These are phyloP conservation scores for Lutraria rhynchaena DNA, from an alignment of 1,140 invertebrate genomes.

Conservation along the genomic window DNA sequence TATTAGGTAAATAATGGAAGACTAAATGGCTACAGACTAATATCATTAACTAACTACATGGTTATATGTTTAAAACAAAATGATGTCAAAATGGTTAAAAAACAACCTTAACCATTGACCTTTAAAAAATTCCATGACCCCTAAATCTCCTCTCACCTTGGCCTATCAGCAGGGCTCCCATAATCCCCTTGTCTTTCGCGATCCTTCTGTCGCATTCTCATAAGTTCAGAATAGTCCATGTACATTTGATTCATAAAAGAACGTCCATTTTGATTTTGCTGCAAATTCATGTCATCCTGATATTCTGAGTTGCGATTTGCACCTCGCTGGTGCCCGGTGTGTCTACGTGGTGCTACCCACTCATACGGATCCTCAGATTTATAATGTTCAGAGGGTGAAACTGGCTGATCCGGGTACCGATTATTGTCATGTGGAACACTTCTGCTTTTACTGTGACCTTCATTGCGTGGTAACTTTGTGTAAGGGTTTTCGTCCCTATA, in stretches of 20 bases:
- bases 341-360: conserved; percentile 66
- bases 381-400: conserved; percentile 25
- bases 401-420: conserved; percentile 8
- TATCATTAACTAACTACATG: no score
- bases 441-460: conserved; percentile 38
- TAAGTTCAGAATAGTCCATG: conserved; percentile 76
- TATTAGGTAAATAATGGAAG: no score
- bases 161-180: conserved; percentile 23
- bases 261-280: conserved; percentile 51
- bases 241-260: conserved; percentile 79
- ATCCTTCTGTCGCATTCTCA: conserved; percentile 59
- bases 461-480: conserved; percentile 19
- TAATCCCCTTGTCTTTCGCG: conserved; percentile 30
- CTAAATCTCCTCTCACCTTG: conserved; percentile 35
- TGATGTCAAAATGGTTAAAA: no score
- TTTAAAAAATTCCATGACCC: no score
- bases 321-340: conserved; percentile 26
- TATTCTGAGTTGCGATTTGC: conserved; percentile 53
- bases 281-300: conserved; percentile 22
- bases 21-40: no score
- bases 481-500: conserved; percentile 43
- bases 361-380: conserved; percentile 74
- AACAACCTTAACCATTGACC: no score
- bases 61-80: no score
- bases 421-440: conserved; percentile 43